Base-by-base conservation (phyloP, 1,140 invertebrate genomes). In the Drosophila kurseongensis region DNA sequence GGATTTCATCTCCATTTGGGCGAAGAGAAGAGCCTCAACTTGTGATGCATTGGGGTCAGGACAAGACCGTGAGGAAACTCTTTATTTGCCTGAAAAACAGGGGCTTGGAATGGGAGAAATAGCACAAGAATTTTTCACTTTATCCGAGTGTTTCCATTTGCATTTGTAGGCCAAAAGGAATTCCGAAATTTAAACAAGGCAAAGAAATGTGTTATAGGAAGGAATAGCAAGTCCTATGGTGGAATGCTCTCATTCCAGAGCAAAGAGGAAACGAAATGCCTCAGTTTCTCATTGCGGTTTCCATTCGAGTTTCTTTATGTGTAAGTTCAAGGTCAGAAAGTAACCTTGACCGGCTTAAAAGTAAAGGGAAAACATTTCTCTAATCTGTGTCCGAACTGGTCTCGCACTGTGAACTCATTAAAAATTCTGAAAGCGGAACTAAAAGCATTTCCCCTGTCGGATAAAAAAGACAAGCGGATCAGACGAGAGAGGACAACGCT, bases 11-110 rank as follows among this genome's bases (percentile, higher is more conserved):
- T 69, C 47, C 60, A 47, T 67, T 47, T 27, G 18, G 29, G 51
- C 16, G 10, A 16, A 9, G 14, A 35, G 57, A 5, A 35, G 18
- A 68, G 55, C 74, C 75, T 45, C 58, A 66, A 62, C 47, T 65
- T 59, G 69, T 66, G 60, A 69, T 75, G 79, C 63, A 82, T 78
- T 82, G 76, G 59, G 79, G 79, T 81, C 79, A 82, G 51, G 40
- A 59, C 23, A 54, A 48, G 23, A 41, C 44, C 40, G 50, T 27
- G 51, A 57, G 54, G 40, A 48, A 61, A 69, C 51, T 67, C 29
- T 16, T 12, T 36, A 41, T 50, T 52, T 35, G 38, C 18, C 45
- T 38, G 47, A 50, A 48, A 29, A 56, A 23, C 59, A 32, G 71
- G 55, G 71, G 44, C 41, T 55, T 50, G 60, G 54, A 36, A 48